Evolutionary conservation across 2,113 vertebrate genomes (phyloP), one percentile per base, ranked within the genome.

Genomic region (Aspiorhynchus laticeps): DNA sequence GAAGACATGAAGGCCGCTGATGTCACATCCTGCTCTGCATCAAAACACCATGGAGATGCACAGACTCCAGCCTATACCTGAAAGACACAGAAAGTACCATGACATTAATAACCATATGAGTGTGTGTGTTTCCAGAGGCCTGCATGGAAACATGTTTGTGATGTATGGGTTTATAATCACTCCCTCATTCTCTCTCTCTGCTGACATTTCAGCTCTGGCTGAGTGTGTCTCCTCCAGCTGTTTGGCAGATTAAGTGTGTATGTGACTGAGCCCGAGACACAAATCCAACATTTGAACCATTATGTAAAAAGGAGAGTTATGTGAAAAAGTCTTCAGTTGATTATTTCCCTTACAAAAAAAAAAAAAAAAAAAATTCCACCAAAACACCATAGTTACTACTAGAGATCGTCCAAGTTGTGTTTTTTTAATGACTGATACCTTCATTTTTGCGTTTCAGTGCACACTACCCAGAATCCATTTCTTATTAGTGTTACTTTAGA

Each of bases 11-110:
- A 75, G 65, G 76, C 84, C 85, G 65, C 26, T 83, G 84, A 86
- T 88, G 83, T 94, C 92, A 94, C 93, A 94, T 94, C 87, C 89
- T 92, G 90, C 28, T 79, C 9, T 38, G 4, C n/a, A 33, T 51
- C 19, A 59, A 28, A 15, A 53, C 15, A 21, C 31, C 7, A 31
- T 53, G 7, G 19, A 79, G 51, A 41, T 67, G 10, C 28, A 21
- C 19, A 74, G 59, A 79, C 41, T 26, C 56, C 53, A 76, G n/a
- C 28, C n/a, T 85, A 51, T 26, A 63, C 78, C 88, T 87, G 28
- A 86, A 80, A 61, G 6, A 77, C 7, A 76, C 11, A 33, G 21
- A 38, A 24, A 36, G 31, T 12, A 63, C n/a, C 56, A n/a, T 79
- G 28, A 61, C 7, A 80, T 63, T 36, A 63, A 56, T 61, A 36